Conservation (phyloP, 2,797 vertebrate species). For the Pseudomugil gertrudae region DNA sequence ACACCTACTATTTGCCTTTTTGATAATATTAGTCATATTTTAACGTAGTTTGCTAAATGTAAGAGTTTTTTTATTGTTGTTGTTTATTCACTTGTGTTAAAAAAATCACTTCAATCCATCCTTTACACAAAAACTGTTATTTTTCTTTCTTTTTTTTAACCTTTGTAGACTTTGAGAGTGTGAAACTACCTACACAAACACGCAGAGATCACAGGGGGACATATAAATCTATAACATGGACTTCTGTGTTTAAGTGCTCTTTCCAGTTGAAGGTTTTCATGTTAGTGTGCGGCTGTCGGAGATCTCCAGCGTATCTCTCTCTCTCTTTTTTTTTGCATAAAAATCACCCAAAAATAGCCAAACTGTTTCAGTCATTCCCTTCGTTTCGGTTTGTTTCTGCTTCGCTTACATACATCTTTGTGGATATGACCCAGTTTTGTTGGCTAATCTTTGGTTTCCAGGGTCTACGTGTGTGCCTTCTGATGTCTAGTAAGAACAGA, state of each 20-base stretch:
- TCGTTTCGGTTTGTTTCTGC: not conserved
- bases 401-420: constrained; percentile 7
- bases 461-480: constrained; percentile 70
- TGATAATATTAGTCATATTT: constrained; percentile 80
- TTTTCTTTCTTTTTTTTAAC: constrained; percentile 18
- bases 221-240: constrained; percentile 29
- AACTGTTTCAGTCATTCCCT: not conserved
- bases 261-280: constrained; percentile 20
- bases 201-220: constrained; percentile 15
- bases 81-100: constrained; percentile 64
- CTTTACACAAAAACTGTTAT: constrained; percentile 20
- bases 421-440: not conserved
- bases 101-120: constrained; percentile 56
- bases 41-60: constrained; percentile 73
- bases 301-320: not conserved
- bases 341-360: not conserved
- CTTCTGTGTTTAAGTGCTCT: constrained; percentile 54
- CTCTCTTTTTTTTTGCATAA: not conserved
- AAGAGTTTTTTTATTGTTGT: constrained; percentile 60
- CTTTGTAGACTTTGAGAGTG: constrained; percentile 43
- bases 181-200: constrained; percentile 60
- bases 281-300: constrained; percentile 4
- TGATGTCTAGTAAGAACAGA: constrained; percentile 50
- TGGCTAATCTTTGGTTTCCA: constrained; percentile 27
- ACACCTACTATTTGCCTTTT: constrained; percentile 85